Percentiles rank a stretch among this genome's conserved stretches.
Evolutionary conservation across 2,888 invertebrate species (phyloP).

Genomic region (Lingula anatina): DNA sequence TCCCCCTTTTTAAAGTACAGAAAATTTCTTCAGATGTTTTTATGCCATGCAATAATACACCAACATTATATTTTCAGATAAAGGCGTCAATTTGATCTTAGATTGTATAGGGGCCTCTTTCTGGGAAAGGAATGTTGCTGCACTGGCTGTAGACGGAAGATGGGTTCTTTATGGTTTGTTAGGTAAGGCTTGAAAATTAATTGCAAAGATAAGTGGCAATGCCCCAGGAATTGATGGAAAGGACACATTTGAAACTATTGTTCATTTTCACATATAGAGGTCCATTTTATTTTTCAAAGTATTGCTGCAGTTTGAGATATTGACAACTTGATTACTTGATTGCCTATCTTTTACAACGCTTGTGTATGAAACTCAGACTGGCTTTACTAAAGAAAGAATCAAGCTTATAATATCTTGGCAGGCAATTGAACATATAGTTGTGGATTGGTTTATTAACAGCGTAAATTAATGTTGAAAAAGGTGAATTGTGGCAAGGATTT

Average conservation of each 20-base stretch:
- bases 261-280: background rate
- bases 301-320: background rate
- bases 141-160: slow-evolving; percentile 40
- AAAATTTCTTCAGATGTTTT: background rate
- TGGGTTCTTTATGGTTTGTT: slow-evolving; percentile 51
- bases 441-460: too few relatives aligned
- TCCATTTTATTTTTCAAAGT: background rate
- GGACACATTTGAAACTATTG: background rate
- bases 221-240: too few relatives aligned
- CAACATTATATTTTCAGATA: slow-evolving; percentile 22
- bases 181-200: slow-evolving; percentile 22
- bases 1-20: too few relatives aligned
- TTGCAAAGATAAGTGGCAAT: background rate
- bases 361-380: too few relatives aligned
- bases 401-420: too few relatives aligned
- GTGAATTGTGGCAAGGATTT: too few relatives aligned
- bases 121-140: slow-evolving; percentile 44
- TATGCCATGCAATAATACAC: background rate
- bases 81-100: slow-evolving; percentile 49
- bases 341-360: too few relatives aligned
- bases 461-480: too few relatives aligned
- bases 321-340: too few relatives aligned
- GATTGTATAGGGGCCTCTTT: slow-evolving; percentile 52
- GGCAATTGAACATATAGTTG: too few relatives aligned
- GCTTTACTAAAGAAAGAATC: too few relatives aligned